phyloP scores from a whole-genome alignment of 2,888 invertebrate species.

The Stenchaetothrips biformis region DNA sequence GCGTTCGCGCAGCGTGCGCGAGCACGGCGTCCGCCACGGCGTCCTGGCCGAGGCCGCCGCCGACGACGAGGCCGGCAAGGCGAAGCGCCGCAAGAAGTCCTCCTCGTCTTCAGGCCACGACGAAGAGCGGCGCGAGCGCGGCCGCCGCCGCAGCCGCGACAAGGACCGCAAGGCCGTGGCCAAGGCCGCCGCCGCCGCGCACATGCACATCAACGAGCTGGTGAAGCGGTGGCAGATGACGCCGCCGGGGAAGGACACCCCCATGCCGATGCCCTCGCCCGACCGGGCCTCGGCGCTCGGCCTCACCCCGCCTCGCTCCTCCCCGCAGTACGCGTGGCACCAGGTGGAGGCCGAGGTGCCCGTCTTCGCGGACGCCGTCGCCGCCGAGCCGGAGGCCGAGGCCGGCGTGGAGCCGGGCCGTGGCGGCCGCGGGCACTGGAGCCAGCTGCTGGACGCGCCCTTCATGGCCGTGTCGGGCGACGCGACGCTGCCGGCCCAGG shows the following conservation, averaged over 20 bases:
- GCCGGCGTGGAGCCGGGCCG: not conserved
- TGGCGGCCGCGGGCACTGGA: not conserved
- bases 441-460: no score
- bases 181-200: not conserved
- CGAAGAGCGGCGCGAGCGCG: not conserved
- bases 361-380: not conserved
- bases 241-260: not conserved
- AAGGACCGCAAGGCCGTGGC: not conserved
- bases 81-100: no score
- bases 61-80: no score
- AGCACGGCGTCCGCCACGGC: not conserved
- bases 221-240: slow-evolving; percentile 7
- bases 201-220: not conserved
- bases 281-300: not conserved
- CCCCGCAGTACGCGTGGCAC: no score
- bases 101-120: no score
- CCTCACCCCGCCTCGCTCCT: not conserved
- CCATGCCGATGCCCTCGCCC: not conserved
- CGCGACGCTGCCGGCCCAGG: no score
- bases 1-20: not conserved
- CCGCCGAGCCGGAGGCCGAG: not conserved
- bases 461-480: no score
- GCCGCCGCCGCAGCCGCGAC: not conserved
- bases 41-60: no score
- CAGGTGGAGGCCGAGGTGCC: not conserved